phyloP scores from a whole-genome alignment of 2,888 invertebrate species.

The Schizotus pectinicornis region DNA sequence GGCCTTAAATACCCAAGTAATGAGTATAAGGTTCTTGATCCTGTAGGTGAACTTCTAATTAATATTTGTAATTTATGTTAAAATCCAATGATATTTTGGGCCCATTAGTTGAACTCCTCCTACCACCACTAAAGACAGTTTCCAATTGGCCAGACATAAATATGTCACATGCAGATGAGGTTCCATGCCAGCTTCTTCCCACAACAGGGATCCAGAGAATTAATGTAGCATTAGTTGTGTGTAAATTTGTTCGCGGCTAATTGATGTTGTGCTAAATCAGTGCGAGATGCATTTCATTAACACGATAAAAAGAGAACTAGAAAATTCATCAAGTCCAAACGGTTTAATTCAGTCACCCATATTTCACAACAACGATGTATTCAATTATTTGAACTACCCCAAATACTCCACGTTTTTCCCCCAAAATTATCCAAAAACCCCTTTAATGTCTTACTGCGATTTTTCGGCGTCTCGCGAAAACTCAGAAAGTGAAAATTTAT shows the following conservation, averaged over 20 bases:
- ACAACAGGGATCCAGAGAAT: conserved; percentile 5
- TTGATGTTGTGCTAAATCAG: conserved; percentile 8
- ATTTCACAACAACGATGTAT: conserved; percentile 14
- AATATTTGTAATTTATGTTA: neutral
- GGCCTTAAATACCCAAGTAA: too few species aligned
- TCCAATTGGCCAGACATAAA: conserved; percentile 40
- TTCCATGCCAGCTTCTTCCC: conserved; percentile 11
- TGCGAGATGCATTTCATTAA: conserved; percentile 38
- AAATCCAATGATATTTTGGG: conserved; percentile 2
- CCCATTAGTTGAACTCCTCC: conserved; percentile 31
- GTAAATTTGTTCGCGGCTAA: conserved; percentile 6
- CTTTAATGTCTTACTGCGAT: neutral
- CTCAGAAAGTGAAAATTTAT: neutral
- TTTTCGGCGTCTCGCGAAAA: neutral
- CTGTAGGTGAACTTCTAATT: too few species aligned
- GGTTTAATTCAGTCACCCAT: conserved; percentile 11
- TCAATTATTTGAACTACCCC: conserved; percentile 17
- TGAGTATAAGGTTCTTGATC: too few species aligned
- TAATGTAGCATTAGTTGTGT: conserved; percentile 17
- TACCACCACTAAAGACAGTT: conserved; percentile 34
- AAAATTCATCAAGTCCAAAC: conserved; percentile 27
- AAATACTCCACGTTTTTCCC: conserved; percentile 8
- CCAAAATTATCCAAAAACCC: conserved; percentile 3
- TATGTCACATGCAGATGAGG: conserved; percentile 23
- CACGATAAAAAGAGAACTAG: conserved; percentile 40